Base-by-base conservation (phyloP, 1,140 invertebrate species). In the Aphaenogaster floridana region DNA sequence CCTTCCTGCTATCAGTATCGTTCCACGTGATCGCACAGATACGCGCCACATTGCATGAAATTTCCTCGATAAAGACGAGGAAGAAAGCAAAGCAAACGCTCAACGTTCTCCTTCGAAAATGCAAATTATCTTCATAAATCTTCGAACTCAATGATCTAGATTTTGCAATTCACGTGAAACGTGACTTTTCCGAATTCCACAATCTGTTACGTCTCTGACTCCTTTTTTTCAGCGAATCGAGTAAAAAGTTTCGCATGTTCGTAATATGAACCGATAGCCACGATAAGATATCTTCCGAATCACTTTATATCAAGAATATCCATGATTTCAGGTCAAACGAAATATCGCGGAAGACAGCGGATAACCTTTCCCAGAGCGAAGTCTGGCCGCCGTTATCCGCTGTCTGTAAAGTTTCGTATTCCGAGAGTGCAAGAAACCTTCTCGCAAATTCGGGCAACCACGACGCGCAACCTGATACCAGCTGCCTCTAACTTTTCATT, bases 361-460 rank as follows among this genome's bases (percentile, higher is more conserved):
- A 21, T 57, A 76, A 76, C 36, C n/a, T 76, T 76, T 76, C 52
- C 36, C 52, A 6, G 0, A 39, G 72, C 17, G 34, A n/a, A 59
- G 52, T 76, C 72, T 76, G n/a, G 50, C 52, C 21, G 72, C 6
- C 50, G 52, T 39, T 76, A 76, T 76, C 11, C 52, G 36, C 36
- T 36, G 72, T 76, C 72, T 76, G 72, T 76, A 59, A 76, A 76
- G 72, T 76, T 76, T 76, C 36, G 52, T 76, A 76, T 76, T 59
- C 21, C 68, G 68, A 57, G 72, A 76, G 52, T 59, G 52, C 72
- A 76, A 76, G 72, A 76, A 76, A 57, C 52, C 34, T 15, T 3
- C 72, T 42, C 50, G 36, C 72, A 76, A 76, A 76, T 76, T 76
- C 72, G 36, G 72, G 72, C 52, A 57, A 76, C 52, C 72, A 42